phyloP scores from a whole-genome alignment of 2,797 vertebrate species.

The Gallirallus australis region DNA sequence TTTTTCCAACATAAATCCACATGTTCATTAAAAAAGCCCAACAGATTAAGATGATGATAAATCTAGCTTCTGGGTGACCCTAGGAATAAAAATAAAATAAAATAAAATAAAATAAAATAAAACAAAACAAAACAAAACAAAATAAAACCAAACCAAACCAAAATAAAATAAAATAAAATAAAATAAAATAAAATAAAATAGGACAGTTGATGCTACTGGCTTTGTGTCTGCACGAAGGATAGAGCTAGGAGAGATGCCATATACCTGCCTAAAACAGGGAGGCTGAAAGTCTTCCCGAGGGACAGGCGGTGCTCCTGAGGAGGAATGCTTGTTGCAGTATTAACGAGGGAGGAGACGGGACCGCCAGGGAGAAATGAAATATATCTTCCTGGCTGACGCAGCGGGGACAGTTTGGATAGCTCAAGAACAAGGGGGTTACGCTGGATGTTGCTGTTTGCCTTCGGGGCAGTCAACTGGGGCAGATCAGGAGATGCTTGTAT shows the following conservation, averaged over 20 bases:
- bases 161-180: too few relatives aligned
- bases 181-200: not conserved
- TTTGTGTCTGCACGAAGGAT: not conserved
- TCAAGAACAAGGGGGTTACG: not conserved
- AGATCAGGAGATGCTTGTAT: not conserved
- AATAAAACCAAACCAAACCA: too few relatives aligned
- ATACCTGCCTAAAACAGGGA: conserved; percentile 1
- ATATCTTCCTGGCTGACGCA: not conserved
- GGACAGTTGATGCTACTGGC: not conserved
- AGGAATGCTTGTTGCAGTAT: not conserved
- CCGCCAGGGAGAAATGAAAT: not conserved
- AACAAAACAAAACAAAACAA: not conserved
- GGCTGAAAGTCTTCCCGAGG: conserved; percentile 33
- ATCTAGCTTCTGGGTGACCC: not conserved
- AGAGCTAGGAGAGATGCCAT: not conserved
- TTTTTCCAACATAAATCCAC: not conserved
- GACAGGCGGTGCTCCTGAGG: not conserved
- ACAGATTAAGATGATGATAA: not conserved
- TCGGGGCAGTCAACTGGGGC: not conserved
- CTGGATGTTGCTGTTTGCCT: not conserved
- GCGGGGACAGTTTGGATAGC: not conserved
- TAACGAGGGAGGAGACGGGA: not conserved
- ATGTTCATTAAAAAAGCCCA: not conserved
- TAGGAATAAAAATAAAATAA: too few relatives aligned
- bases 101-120: not conserved